phyloP scores from a whole-genome alignment of 2,113 vertebrate species.

The Lanius collurio region DNA sequence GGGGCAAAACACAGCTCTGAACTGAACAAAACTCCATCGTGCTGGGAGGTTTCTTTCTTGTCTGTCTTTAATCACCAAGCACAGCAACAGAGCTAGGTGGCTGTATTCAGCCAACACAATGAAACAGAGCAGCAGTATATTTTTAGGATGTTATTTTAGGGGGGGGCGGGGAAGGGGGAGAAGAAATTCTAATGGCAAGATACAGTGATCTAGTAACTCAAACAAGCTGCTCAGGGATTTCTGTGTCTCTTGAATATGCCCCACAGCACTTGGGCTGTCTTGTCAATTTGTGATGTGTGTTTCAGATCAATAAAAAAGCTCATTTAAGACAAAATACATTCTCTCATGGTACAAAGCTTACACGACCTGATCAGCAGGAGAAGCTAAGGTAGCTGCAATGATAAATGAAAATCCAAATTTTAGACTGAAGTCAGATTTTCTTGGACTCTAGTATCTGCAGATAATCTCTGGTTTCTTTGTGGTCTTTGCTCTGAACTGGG shows the following conservation, averaged over 20 bases:
- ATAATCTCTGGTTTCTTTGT: not conserved
- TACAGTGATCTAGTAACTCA: not conserved
- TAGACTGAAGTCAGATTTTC: not conserved
- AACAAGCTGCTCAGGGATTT: not conserved
- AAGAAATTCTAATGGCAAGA: not conserved
- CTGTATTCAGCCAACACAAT: not conserved
- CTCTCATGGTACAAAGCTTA: not conserved
- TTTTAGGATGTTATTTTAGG: not conserved
- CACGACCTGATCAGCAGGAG: not conserved
- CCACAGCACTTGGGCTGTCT: not conserved
- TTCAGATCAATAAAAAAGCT: slow-evolving; percentile 24
- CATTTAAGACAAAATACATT: not conserved
- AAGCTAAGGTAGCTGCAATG: not conserved
- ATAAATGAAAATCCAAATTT: not conserved
- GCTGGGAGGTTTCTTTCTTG: not conserved
- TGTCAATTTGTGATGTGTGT: not conserved
- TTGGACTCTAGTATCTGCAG: not conserved
- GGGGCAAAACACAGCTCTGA: not conserved
- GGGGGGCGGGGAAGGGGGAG: too few relatives aligned
- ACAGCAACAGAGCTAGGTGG: not conserved
- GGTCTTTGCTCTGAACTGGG: not conserved
- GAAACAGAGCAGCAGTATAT: not conserved
- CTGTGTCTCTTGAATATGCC: not conserved
- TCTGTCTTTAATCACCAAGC: not conserved
- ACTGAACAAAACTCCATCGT: not conserved